Evolutionary conservation across 2,888 invertebrate genomes (phyloP).

Genomic region (Cactoblastis cactorum): DNA sequence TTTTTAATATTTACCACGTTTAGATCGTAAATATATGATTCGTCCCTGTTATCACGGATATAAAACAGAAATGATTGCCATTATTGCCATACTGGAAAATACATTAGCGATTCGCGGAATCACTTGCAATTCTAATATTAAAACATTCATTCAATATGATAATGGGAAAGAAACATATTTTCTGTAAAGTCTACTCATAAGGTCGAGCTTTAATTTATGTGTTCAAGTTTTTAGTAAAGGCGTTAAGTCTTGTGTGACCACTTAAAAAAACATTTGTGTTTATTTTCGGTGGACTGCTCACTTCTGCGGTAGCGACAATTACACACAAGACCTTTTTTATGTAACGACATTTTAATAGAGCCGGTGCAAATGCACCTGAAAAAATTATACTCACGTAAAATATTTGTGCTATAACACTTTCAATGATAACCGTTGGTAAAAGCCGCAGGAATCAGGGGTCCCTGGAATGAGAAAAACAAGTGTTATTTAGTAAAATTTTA

Average conservation of each 20-base stretch:
- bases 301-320: constrained; percentile 46
- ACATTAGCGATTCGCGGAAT: constrained; percentile 3
- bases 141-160: not conserved
- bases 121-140: not conserved
- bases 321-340: constrained; percentile 48
- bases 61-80: not conserved
- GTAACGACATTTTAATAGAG: constrained; percentile 64
- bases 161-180: not conserved
- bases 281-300: constrained; percentile 39
- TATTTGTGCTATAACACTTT: constrained; percentile 81
- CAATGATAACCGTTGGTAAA: constrained; percentile 99
- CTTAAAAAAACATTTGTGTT: constrained; percentile 50
- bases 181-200: not conserved
- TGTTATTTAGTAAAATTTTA: constrained; percentile 18
- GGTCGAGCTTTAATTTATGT: constrained; percentile 22
- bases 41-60: constrained; percentile 2
- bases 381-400: constrained; percentile 74
- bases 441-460: constrained; percentile 98
- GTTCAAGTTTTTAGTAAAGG: constrained; percentile 20
- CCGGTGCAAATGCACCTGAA: constrained; percentile 42
- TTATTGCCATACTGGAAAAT: constrained; percentile 3
- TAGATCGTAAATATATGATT: no score
- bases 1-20: not conserved
- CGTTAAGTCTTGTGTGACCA: constrained; percentile 32
- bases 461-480: constrained; percentile 83